Evolutionary conservation across 2,113 vertebrate species (phyloP).

Genomic region (Carlito syrichta): DNA sequence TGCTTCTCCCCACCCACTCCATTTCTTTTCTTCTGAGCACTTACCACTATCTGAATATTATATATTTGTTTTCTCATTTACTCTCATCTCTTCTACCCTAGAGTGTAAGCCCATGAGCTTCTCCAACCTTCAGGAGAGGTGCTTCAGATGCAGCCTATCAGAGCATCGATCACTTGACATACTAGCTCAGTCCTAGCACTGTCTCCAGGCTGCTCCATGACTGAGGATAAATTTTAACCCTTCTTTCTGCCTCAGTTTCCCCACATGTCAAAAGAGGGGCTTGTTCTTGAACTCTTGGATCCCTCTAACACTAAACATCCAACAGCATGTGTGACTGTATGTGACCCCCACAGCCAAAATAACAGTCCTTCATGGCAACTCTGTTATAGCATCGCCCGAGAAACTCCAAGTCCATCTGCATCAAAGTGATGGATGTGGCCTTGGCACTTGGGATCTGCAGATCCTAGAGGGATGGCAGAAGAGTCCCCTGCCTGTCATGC

Average conservation of each 20-base stretch:
- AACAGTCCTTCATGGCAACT: background rate
- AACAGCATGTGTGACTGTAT: too few relatives aligned
- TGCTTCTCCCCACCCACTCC: background rate
- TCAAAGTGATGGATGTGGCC: too few relatives aligned
- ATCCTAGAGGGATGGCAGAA: background rate
- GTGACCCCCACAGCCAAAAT: too few relatives aligned
- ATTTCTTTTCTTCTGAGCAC: background rate
- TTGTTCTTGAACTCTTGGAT: background rate
- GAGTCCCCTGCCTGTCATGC: fast-evolving
- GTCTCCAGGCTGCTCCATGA: background rate
- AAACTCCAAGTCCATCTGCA: too few relatives aligned
- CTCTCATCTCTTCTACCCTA: background rate
- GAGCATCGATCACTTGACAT: fast-evolving
- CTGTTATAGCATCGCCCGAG: background rate
- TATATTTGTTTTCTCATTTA: background rate
- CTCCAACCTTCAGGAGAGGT: background rate
- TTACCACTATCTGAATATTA: background rate
- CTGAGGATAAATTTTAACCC: fast-evolving
- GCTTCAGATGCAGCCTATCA: too few relatives aligned
- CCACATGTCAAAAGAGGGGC: background rate
- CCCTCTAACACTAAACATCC: background rate
- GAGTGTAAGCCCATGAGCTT: background rate
- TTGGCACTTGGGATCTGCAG: background rate
- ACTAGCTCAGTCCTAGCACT: background rate
- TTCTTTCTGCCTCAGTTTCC: background rate